Evolutionary conservation across 2,888 invertebrate species (phyloP), one percentile per base, ranked within the genome.

Genomic region (Drosophila flavopinicola): DNA sequence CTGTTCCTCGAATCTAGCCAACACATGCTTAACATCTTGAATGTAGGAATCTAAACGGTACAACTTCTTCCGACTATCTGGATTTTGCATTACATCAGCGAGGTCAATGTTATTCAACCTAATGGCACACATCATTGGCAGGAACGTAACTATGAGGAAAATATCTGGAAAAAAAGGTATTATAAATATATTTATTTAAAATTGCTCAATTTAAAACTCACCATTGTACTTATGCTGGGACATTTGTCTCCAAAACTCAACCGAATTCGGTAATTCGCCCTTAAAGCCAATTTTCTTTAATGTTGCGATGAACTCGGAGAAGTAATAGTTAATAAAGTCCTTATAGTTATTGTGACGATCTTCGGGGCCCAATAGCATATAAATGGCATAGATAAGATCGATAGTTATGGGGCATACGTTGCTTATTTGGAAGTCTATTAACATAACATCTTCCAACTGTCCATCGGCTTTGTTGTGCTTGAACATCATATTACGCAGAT

Each of bases 401-500:
- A 73, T 37, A 0, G 78, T 72, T 0, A 85, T 74, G 1, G 87
- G 82, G 1, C 66, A 53, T 47, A 85, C 49, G 44, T 71, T 75
- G 25, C 67, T 56, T 10, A 78, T 57, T 65, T 88, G 88, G 38
- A 87, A 88, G 27, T 88, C 88, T 3, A 88, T 59, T 5, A 86
- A 39, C 58, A 86, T 56, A 13, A 68, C 61, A 42, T 87, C 80
- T 10, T 72, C 73, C 4, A 70, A 24, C 0, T 13, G 20, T 3
- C 24, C 77, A 23, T 45, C 45, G 0, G 7, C 35, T 29, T 48
- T 33, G 30, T 59, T 60, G 25, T 75, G 67, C 20, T 68, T 70
- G n/a, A 82, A 73, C 87, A 88, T 85, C 48, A 87, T 20, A 4
- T 20, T 20, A 20, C 20, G 20, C 20, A 20, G 20, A 20, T 87